Conservation (phyloP, 1,140 invertebrate species). For the Diorhabda carinulata region DNA sequence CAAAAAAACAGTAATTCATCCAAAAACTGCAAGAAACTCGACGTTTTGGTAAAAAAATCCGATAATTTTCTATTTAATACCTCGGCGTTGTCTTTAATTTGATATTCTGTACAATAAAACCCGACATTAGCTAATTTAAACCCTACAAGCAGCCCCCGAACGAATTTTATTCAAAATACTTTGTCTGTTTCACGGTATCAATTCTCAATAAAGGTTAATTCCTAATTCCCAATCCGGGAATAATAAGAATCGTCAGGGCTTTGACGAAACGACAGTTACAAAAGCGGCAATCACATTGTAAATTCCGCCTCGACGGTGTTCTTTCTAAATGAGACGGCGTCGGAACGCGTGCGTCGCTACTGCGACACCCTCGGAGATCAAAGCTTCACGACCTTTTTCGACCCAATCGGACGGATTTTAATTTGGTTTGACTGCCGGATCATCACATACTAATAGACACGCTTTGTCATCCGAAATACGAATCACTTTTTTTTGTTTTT, state of each 20-base stretch:
- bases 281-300: constrained; percentile 43
- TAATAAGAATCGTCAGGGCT: constrained; percentile 36
- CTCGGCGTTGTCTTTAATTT: too few relatives aligned
- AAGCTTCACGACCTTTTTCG: constrained; percentile 20
- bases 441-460: constrained; percentile 21
- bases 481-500: constrained; percentile 7
- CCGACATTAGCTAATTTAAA: too few relatives aligned
- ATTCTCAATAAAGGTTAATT: constrained; percentile 43
- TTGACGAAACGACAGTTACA: constrained; percentile 35
- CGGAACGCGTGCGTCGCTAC: constrained; percentile 32
- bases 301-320: constrained; percentile 43
- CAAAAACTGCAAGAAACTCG: too few relatives aligned
- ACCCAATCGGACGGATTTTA: constrained; percentile 28
- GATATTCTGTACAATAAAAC: too few relatives aligned
- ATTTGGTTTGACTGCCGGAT: constrained; percentile 35
- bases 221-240: constrained; percentile 43
- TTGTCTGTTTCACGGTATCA: constrained; percentile 16
- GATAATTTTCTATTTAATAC: too few relatives aligned
- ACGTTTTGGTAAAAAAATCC: too few relatives aligned
- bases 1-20: too few relatives aligned
- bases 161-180: not conserved
- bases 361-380: constrained; percentile 30
- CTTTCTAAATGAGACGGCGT: constrained; percentile 37
- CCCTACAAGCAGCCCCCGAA: not conserved
- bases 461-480: constrained; percentile 21